Percentiles rank a stretch among this genome's conserved stretches.
These are phyloP conservation scores for Epistrophe grossulariae DNA, from an alignment of 2,888 invertebrate genomes.

Conservation along the genomic window DNA sequence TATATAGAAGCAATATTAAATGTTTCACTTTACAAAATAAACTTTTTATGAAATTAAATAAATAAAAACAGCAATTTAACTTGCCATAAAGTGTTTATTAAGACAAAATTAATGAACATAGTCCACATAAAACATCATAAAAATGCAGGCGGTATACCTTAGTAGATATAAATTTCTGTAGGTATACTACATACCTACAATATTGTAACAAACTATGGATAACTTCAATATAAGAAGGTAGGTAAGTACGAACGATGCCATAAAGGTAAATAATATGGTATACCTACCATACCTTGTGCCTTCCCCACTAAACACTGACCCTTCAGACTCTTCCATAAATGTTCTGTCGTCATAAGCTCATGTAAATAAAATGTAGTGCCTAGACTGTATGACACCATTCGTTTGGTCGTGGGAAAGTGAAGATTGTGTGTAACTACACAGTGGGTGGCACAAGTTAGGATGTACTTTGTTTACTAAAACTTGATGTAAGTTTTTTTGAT, in stretches of 20 bases:
- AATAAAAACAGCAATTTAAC: slow-evolving; percentile 4
- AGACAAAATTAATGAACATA: neutral
- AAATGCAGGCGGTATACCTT: neutral
- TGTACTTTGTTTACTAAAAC: too few relatives aligned
- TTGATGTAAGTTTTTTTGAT: too few relatives aligned
- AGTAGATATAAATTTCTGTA: neutral
- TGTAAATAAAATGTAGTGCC: neutral
- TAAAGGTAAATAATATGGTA: neutral
- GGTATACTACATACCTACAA: neutral
- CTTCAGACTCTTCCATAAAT: neutral
- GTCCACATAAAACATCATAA: slow-evolving; percentile 10
- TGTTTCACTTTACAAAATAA: slow-evolving; percentile 2
- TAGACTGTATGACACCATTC: slow-evolving; percentile 8
- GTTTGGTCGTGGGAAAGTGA: slow-evolving; percentile 5
- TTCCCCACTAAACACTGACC: slow-evolving; percentile 1
- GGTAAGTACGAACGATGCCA: neutral
- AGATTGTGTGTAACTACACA: neutral
- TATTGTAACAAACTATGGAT: slow-evolving; percentile 4
- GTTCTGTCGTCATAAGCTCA: neutral
- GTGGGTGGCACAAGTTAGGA: too few relatives aligned
- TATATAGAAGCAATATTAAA: neutral
- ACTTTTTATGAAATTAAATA: slow-evolving; percentile 5
- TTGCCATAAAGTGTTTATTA: slow-evolving; percentile 7
- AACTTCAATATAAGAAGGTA: neutral
- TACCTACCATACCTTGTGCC: neutral